phyloP scores from a whole-genome alignment of 2,113 vertebrate genomes.

The Narcine bancroftii region DNA sequence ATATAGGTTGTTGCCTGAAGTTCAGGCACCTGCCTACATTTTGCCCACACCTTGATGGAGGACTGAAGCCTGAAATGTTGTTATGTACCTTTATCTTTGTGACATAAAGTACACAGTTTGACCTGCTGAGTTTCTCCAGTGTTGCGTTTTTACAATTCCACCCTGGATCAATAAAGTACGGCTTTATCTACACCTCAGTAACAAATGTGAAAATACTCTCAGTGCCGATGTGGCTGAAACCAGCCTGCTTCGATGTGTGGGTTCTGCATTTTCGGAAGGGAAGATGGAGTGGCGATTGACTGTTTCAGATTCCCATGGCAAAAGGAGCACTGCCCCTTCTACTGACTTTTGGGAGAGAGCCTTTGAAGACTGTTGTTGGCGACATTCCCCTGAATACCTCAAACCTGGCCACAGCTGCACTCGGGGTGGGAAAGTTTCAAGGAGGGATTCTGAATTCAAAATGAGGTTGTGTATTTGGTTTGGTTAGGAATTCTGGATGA shows the following conservation, averaged over 20 bases:
- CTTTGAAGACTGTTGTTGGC: not conserved
- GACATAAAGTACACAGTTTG: too few relatives aligned
- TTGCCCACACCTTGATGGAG: too few relatives aligned
- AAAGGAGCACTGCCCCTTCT: not conserved
- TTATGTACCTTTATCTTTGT: too few relatives aligned
- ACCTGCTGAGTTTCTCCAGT: too few relatives aligned
- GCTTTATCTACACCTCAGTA: not conserved
- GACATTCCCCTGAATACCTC: not conserved
- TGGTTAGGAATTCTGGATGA: not conserved
- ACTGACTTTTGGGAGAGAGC: not conserved
- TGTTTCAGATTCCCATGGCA: not conserved
- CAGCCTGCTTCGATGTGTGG: not conserved
- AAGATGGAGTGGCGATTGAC: not conserved
- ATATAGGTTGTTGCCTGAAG: too few relatives aligned
- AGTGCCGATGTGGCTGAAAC: not conserved
- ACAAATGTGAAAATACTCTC: not conserved
- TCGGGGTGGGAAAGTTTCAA: not conserved
- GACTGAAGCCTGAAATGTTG: too few relatives aligned
- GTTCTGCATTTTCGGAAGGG: not conserved
- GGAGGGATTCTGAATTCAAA: not conserved
- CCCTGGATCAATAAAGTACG: not conserved
- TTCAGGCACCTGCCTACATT: too few relatives aligned
- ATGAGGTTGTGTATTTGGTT: not conserved
- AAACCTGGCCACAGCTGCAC: not conserved
- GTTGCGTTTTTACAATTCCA: too few relatives aligned